Base-by-base conservation (phyloP, 2,888 invertebrate genomes). In the Zaprionus bogoriensis region DNA sequence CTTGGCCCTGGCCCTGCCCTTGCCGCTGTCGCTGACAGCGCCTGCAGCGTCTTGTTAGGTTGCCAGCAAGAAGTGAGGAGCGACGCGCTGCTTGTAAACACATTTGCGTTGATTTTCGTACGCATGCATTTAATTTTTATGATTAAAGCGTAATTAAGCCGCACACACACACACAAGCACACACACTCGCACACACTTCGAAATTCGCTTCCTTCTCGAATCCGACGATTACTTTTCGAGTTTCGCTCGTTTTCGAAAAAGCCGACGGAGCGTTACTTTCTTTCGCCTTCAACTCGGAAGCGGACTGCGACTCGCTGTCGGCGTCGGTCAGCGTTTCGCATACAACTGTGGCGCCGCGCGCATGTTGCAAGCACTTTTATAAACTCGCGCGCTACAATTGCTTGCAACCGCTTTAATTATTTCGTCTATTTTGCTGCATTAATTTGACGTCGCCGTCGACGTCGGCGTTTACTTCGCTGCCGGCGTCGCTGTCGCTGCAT, bases 341-440 rank as follows among this genome's bases (percentile, higher is more conserved):
- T 66, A 54, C 67, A 69, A 82, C 82, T 82, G 82, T 84, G 73
- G 70, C 55, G 67, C 48, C 79, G 78, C 74, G 81, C 87, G 87
- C 73, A 71, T 77, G 73, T 87, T 78, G 82, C 85, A 73, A 87
- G 76, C 87, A 75, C 62, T 87, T 82, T 82, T 82, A 82, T 82
- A 87, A 82, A 87, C 82, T 82, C 67, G 69, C 59, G 47, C 67
- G 67, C 63, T 58, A 48, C 67, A 60, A 66, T 77, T 74, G 66
- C 64, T 68, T 70, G 60, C 55, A 54, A 69, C 63, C 66, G 60
- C 74, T 71, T 77, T 74, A 69, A 80, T 84, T 69, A 87, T 81
- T 83, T 75, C 70, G 80, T 79, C 80, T 76, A 81, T 65, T 86
- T 86, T 68, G 73, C 59, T 75, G 74, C 80, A 81, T 71, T 83